Evolutionary conservation across 2,888 invertebrate genomes (phyloP).

Genomic region (Drosophila mercatorum): DNA sequence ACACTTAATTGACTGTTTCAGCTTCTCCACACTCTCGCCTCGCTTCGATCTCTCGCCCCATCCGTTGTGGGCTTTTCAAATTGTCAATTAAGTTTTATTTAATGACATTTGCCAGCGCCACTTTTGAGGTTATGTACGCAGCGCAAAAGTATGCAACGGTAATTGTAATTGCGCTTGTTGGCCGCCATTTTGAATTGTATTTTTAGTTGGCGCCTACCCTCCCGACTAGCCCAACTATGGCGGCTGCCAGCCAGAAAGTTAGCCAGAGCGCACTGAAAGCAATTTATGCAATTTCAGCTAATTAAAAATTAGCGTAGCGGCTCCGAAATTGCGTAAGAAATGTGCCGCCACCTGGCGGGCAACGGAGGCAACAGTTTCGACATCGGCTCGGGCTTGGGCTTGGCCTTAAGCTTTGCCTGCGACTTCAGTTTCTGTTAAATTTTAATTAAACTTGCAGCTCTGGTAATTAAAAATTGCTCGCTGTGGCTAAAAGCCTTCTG

Average conservation of each 20-base stretch:
- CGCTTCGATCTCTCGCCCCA: not conserved
- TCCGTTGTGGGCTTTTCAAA: conserved; percentile 63
- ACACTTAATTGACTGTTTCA: conserved; percentile 76
- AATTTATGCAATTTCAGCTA: conserved; percentile 76
- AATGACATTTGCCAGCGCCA: conserved; percentile 72
- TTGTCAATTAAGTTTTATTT: conserved; percentile 82
- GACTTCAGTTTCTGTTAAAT: conserved; percentile 58
- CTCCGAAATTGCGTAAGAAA: conserved; percentile 54
- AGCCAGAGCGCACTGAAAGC: conserved; percentile 22
- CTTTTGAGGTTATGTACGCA: conserved; percentile 68
- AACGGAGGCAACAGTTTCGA: conserved; percentile 21
- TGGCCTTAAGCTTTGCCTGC: not conserved
- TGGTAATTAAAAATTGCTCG: conserved; percentile 74
- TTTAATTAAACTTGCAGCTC: conserved; percentile 73
- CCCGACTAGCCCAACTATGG: not conserved
- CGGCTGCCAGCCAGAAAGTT: conserved; percentile 1
- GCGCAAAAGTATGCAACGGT: conserved; percentile 72
- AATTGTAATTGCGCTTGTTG: conserved; percentile 70
- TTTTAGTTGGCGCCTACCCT: conserved; percentile 32
- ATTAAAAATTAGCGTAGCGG: conserved; percentile 74
- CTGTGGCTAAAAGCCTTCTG: conserved; percentile 22
- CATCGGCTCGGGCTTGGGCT: conserved; percentile 50
- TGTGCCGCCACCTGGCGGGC: conserved; percentile 57
- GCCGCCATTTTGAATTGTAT: conserved; percentile 71
- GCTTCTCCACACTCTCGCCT: conserved; percentile 15